phyloP scores from a whole-genome alignment of 2,113 vertebrate genomes.

The Clarias gariepinus region DNA sequence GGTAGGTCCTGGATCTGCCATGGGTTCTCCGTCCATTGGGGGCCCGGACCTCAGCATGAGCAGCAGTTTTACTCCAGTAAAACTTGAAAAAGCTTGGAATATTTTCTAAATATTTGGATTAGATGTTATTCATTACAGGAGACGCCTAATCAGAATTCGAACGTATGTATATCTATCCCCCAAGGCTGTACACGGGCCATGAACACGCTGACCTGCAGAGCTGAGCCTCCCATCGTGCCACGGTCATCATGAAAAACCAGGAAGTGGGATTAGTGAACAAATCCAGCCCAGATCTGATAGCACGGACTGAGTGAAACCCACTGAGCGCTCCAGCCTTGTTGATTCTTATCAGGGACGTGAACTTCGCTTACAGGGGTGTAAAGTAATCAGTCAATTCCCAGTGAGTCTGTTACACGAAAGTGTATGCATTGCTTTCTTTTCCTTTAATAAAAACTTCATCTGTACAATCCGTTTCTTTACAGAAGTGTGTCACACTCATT shows the following conservation, averaged over 20 bases:
- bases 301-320: background rate
- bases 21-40: background rate
- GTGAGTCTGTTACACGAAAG: background rate
- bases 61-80: background rate
- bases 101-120: background rate
- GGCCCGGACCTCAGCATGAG: background rate
- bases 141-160: background rate
- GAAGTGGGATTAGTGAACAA: conserved; percentile 74
- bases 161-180: too few relatives aligned
- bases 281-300: conserved; percentile 12
- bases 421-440: conserved; percentile 22
- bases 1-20: background rate
- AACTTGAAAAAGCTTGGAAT: too few relatives aligned
- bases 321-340: background rate
- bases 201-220: conserved; percentile 71
- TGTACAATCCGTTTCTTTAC: conserved; percentile 13
- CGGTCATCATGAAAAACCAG: conserved; percentile 77
- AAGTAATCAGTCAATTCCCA: conserved; percentile 4
- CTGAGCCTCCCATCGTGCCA: conserved; percentile 66
- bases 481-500: conserved; percentile 26
- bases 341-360: conserved; percentile 15
- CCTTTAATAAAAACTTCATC: background rate
- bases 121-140: background rate
- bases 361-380: background rate
- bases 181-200: background rate